Evolutionary conservation across 2,888 invertebrate genomes (phyloP), one percentile per base, ranked within the genome.

Genomic region (Dermolepida albohirtum): DNA sequence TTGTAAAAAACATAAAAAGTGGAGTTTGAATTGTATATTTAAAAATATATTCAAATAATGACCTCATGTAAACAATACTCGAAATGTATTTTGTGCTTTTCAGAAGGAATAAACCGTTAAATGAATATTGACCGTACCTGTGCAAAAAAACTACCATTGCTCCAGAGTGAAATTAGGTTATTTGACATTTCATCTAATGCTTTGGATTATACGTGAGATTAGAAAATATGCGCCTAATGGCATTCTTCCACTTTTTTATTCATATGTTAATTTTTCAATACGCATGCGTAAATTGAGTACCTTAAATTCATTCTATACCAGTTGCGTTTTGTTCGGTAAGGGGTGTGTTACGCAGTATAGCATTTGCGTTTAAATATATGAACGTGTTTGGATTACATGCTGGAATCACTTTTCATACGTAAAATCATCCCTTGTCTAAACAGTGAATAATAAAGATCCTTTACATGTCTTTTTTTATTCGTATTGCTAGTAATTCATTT

Each of bases 221-320:
- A 64, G 64, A 43, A 57, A 51, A 64, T 49, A 51, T 64, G 29
- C 50, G 41, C 51, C 50, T 51, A 63, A 63, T 63, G 41, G 40
- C 51, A 51, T 64, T 64, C 40, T 27, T 50, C 14, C 17, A 22
- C 34, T 64, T 51, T 63, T 64, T 64, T 64, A 40, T 51, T 50
- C 51, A 51, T 55, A 66, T 66, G 65, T 17, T 44, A 59, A 55
- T 67, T 63, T 62, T 63, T 43, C 40, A 55, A 16, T 54, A 55
- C 67, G 67, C 67, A 67, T 63, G 67, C 67, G 67, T 63, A 52
- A 63, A 63, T 67, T 64, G 44, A 16, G 62, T 52, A 27, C 55
- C 63, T 67, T 67, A 51, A 40, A 44, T 52, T 51, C 63, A 68
- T 65, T 39, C 64, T 49, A 54, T 55, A 57, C 54, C 66, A 66